A percentile compares a stretch with the other conserved stretches of the same genome.
Evolutionary conservation across 2,797 vertebrate genomes (phyloP).

Genomic region (Sardinella longiceps): DNA sequence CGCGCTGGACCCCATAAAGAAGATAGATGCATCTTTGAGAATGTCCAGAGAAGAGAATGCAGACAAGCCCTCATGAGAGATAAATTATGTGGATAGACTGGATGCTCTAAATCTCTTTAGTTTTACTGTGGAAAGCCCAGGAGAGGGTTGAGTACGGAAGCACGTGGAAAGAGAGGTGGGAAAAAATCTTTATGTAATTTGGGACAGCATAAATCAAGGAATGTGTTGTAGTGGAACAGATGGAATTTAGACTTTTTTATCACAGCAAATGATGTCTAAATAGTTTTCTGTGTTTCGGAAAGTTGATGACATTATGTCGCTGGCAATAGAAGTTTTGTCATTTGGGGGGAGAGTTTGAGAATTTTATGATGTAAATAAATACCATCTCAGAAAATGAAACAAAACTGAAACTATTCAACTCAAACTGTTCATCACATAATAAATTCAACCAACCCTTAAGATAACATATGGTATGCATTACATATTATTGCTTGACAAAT

Average conservation of each 20-base stretch:
- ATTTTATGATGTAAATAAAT: background rate
- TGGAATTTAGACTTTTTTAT: background rate
- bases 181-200: background rate
- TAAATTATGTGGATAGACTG: constrained; percentile 51
- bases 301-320: background rate
- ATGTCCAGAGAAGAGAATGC: constrained; percentile 61
- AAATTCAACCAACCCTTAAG: background rate
- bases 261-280: background rate
- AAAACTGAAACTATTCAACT: background rate
- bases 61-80: constrained; percentile 54
- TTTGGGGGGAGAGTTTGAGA: background rate
- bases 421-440: background rate
- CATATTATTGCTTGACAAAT: background rate
- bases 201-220: background rate
- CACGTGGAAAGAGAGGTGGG: background rate
- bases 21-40: constrained; percentile 66
- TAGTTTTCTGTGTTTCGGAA: background rate
- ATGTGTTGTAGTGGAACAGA: background rate
- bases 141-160: background rate
- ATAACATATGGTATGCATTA: background rate
- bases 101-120: constrained; percentile 50
- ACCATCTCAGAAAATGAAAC: background rate
- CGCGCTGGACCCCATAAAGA: constrained; percentile 62
- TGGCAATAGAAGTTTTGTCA: background rate
- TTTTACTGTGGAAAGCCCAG: constrained; percentile 51